A percentile compares a stretch with the other conserved stretches of the same genome.
These are phyloP conservation scores for Xylocopa sonorina DNA, from an alignment of 1,140 invertebrate species.

Conservation along the genomic window DNA sequence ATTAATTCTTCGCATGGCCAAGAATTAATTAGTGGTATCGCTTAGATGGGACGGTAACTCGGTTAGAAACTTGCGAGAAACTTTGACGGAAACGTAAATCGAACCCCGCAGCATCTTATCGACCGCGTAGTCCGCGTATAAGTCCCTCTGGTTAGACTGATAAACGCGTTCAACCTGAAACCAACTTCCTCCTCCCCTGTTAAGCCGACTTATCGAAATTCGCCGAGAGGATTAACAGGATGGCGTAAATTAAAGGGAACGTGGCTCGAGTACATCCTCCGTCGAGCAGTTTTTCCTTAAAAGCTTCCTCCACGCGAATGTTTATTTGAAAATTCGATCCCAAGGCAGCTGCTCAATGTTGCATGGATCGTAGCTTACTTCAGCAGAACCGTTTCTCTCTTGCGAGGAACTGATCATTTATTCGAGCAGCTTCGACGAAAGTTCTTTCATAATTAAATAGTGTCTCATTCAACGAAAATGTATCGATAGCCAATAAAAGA, in stretches of 20 bases:
- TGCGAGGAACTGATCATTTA: not conserved
- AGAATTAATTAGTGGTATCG: slow-evolving; percentile 22
- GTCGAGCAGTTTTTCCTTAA: not conserved
- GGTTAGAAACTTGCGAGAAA: not conserved
- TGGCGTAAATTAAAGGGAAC: not conserved
- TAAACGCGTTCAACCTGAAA: not conserved
- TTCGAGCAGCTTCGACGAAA: not conserved
- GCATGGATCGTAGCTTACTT: not conserved
- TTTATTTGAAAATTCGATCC: not conserved
- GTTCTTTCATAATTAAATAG: not conserved
- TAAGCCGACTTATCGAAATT: not conserved
- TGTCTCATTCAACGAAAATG: not conserved
- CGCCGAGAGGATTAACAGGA: not conserved
- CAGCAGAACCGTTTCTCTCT: not conserved
- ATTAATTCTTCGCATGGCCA: not conserved
- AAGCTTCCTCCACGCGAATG: not conserved
- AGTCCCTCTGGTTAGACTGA: not conserved
- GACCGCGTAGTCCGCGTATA: not conserved
- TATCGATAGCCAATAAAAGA: too few relatives aligned
- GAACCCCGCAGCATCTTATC: slow-evolving; percentile 3
- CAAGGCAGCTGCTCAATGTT: not conserved
- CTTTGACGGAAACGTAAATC: slow-evolving; percentile 21
- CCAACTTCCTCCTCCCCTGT: not conserved
- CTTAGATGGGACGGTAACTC: not conserved
- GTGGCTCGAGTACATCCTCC: not conserved